These are phyloP conservation scores for Batillaria attramentaria DNA, from an alignment of 1,140 invertebrate genomes.

Conservation along the genomic window DNA sequence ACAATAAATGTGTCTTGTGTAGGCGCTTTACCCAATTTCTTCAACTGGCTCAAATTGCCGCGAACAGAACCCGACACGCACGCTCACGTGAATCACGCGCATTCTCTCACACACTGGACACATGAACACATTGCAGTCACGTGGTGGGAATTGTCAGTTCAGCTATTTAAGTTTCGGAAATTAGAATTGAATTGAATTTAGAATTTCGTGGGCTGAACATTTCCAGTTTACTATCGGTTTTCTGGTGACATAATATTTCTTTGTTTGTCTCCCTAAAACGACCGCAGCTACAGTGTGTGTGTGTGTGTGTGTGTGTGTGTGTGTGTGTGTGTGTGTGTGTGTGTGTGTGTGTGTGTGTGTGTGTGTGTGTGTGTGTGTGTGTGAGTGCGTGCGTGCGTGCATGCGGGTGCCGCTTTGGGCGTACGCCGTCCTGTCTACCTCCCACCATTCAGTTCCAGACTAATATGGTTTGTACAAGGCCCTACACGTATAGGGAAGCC, in stretches of 20 bases:
- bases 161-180: neutral
- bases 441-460: neutral
- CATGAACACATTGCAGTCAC: neutral
- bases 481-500: no score
- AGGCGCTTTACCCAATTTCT: no score
- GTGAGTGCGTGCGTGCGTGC: neutral
- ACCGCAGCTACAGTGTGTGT: neutral
- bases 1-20: no score
- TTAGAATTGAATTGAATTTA: neutral
- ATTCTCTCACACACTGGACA: neutral
- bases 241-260: neutral
- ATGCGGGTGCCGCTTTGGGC: neutral
- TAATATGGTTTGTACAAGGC: neutral
- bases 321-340: constrained; percentile 2
- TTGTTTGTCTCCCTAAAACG: neutral
- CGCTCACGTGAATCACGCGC: no score
- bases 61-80: no score
- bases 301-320: constrained; percentile 2
- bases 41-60: no score
- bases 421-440: neutral
- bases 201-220: neutral
- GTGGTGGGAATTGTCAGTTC: neutral
- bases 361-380: constrained; percentile 2
- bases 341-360: constrained; percentile 2
- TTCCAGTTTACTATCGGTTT: neutral